These are phyloP conservation scores for Catagonus wagneri DNA, from an alignment of 2,113 vertebrate species.

Conservation along the genomic window DNA sequence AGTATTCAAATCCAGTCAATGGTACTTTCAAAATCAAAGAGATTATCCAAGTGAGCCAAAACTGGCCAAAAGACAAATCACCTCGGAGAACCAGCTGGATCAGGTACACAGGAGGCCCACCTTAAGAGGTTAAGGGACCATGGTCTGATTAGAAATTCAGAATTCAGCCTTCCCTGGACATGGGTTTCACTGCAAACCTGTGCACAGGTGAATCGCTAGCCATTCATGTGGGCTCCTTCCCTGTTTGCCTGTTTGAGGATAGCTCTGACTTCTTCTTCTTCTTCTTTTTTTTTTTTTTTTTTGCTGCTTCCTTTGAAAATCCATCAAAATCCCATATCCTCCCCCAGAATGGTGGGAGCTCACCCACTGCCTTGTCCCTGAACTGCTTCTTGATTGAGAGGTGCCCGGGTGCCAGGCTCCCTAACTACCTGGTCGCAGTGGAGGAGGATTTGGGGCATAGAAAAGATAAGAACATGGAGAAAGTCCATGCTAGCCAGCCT, in stretches of 20 bases:
- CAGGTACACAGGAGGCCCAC: background rate
- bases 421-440: background rate
- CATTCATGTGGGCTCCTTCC: background rate
- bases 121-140: fast-evolving
- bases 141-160: background rate
- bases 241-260: background rate
- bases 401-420: too few relatives aligned
- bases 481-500: background rate
- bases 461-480: background rate
- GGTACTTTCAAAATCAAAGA: slow-evolving; percentile 5
- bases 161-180: background rate
- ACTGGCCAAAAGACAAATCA: background rate
- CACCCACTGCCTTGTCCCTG: background rate
- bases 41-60: background rate
- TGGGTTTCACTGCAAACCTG: background rate
- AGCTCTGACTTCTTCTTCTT: background rate
- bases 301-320: background rate
- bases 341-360: background rate
- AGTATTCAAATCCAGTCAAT: background rate
- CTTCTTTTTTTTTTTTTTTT: background rate
- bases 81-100: background rate
- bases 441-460: background rate
- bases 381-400: background rate
- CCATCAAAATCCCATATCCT: background rate
- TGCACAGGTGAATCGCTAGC: background rate